Conservation (phyloP, 2,113 vertebrate species). For the Lanius collurio region DNA sequence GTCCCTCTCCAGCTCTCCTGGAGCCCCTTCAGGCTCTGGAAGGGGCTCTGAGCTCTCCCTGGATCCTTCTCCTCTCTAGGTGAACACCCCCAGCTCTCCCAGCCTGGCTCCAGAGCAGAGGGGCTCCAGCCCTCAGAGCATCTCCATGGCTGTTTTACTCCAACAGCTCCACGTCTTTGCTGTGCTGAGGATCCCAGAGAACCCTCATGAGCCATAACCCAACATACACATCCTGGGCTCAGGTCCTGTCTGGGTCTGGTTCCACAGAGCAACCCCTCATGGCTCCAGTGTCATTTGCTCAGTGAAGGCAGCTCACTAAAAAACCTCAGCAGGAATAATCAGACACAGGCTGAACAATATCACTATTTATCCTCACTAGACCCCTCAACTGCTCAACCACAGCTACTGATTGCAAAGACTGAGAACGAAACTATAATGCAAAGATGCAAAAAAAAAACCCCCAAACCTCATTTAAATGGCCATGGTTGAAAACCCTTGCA, state of each 20-base stretch:
- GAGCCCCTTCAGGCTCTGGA: background rate
- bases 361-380: background rate
- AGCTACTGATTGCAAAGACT: background rate
- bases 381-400: background rate
- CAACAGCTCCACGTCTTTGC: accelerated
- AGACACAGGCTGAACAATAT: background rate
- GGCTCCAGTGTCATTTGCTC: accelerated
- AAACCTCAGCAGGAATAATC: background rate
- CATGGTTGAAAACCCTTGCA: background rate
- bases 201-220: accelerated
- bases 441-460: background rate
- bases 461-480: background rate
- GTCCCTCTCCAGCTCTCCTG: background rate
- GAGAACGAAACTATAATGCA: background rate
- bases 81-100: background rate
- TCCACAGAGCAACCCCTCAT: background rate
- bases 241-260: background rate
- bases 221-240: accelerated
- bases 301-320: accelerated
- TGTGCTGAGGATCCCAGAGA: background rate
- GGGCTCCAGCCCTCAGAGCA: background rate
- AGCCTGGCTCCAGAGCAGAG: background rate
- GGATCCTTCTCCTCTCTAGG: background rate
- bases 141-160: accelerated
- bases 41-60: background rate